These are phyloP conservation scores for Pagetopsis macropterus DNA, from an alignment of 2,797 vertebrate species.

Conservation along the genomic window DNA sequence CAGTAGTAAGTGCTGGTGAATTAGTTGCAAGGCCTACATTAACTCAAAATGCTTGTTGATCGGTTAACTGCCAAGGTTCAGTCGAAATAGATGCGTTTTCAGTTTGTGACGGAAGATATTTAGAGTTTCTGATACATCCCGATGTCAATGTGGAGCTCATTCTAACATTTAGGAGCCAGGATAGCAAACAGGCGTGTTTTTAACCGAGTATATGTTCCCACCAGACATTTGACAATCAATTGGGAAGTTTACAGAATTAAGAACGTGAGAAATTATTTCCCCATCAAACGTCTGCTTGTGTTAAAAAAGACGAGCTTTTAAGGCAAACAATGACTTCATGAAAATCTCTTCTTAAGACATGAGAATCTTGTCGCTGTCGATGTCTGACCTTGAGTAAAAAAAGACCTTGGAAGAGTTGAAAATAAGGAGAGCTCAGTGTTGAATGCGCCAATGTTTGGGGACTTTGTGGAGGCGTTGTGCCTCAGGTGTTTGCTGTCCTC, in stretches of 20 bases:
- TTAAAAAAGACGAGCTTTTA: conserved; percentile 25
- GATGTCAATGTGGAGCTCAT: no score
- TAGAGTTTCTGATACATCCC: no score
- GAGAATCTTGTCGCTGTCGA: conserved; percentile 4
- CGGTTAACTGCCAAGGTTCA: no score
- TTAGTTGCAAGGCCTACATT: no score
- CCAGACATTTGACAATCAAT: conserved; percentile 8
- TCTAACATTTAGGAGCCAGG: no score
- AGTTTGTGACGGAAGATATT: no score
- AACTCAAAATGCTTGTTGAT: no score
- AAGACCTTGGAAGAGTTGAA: conserved; percentile 19
- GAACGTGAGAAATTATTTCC: background rate
- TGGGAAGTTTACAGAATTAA: background rate
- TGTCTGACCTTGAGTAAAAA: conserved; percentile 59
- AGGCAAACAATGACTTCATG: conserved; percentile 31
- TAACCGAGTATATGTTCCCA: background rate
- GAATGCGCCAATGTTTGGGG: conserved; percentile 47
- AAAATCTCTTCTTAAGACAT: conserved; percentile 20
- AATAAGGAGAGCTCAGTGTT: conserved; percentile 53
- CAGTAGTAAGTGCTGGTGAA: no score
- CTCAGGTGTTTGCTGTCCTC: conserved; percentile 72
- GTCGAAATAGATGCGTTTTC: no score
- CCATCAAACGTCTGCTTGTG: conserved; percentile 23
- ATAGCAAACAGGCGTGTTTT: no score
- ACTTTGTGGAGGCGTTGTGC: conserved; percentile 49